A percentile compares a stretch with the other conserved stretches of the same genome.
These are phyloP conservation scores for Tragopan temminckii DNA, from an alignment of 2,797 vertebrate species.

Conservation along the genomic window DNA sequence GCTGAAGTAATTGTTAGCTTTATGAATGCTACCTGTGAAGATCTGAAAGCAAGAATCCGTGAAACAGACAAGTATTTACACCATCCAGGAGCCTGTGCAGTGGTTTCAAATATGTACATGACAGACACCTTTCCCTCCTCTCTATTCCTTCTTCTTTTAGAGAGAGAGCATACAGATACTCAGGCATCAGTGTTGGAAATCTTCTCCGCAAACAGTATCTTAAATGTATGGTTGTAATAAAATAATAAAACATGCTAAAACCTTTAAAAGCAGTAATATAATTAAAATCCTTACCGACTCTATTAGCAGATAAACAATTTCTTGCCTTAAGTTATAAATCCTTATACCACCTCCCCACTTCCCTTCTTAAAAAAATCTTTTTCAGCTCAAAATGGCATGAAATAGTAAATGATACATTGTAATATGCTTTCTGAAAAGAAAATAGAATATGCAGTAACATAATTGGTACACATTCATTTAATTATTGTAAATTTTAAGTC, in stretches of 20 bases:
- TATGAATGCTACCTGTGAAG: neutral
- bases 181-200: neutral
- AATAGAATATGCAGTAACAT: neutral
- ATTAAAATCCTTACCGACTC: neutral
- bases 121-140: neutral
- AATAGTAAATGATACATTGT: neutral
- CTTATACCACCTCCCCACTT: neutral
- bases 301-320: neutral
- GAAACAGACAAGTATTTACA: neutral
- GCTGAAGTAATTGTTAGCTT: neutral
- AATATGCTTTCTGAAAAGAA: neutral
- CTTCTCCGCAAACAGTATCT: neutral
- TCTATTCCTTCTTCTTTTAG: neutral
- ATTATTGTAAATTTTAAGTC: conserved; percentile 33
- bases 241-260: neutral
- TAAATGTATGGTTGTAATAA: neutral
- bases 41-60: neutral
- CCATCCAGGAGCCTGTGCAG: neutral
- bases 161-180: neutral
- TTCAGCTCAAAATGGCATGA: neutral
- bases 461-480: neutral
- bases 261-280: neutral
- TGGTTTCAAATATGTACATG: neutral
- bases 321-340: neutral
- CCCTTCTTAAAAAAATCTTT: neutral